These are phyloP conservation scores for Kryphioiulus occultus DNA, from an alignment of 2,888 invertebrate species.

Conservation along the genomic window DNA sequence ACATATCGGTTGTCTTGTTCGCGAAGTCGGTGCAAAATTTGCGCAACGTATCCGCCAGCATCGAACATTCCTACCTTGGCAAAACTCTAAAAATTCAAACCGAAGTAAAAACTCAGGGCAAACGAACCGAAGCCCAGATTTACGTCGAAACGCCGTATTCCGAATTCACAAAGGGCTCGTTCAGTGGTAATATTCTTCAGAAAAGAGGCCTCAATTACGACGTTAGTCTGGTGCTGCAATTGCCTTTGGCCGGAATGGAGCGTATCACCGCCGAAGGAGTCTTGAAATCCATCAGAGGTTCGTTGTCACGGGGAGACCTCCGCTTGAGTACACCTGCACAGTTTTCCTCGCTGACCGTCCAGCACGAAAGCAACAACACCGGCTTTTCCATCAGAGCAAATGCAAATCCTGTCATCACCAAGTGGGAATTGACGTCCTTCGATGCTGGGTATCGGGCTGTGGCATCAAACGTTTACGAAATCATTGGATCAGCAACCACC, in stretches of 20 bases:
- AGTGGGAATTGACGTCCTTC: not conserved
- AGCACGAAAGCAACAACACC: not conserved
- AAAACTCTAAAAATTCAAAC: conserved; percentile 32
- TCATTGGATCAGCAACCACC: not conserved
- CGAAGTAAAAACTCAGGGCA: conserved; percentile 15
- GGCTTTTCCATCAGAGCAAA: not conserved
- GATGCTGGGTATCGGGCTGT: not conserved
- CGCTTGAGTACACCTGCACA: not conserved
- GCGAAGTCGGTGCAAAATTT: not conserved
- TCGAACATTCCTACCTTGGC: not conserved
- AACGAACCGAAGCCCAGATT: not conserved
- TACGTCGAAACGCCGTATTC: not conserved
- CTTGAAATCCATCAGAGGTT: not conserved
- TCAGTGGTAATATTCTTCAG: conserved; percentile 28
- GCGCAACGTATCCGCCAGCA: not conserved
- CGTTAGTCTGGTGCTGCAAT: not conserved
- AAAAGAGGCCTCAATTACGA: not conserved
- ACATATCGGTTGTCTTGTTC: not conserved
- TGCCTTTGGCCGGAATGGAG: not conserved
- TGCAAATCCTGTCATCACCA: conserved; percentile 3
- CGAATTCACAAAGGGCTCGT: conserved; percentile 42
- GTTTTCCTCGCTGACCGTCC: not conserved
- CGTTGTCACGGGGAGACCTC: not conserved
- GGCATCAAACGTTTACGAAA: not conserved
- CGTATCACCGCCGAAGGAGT: not conserved